Conservation (phyloP, 2,888 invertebrate genomes). For the Pachymerium ferrugineum region DNA sequence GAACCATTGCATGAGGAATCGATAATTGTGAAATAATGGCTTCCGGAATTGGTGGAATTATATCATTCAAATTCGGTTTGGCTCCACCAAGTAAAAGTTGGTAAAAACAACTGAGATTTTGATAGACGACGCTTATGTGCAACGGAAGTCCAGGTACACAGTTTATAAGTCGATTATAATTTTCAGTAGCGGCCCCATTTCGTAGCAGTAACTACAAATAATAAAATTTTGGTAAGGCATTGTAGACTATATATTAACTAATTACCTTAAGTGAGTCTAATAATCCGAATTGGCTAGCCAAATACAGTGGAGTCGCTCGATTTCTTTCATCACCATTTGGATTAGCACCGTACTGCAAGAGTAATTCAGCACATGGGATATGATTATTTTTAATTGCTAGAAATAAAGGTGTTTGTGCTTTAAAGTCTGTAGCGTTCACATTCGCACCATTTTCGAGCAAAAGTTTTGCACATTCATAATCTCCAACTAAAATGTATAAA, state of each 20-base stretch:
- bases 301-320: constrained; percentile 40
- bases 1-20: constrained; percentile 19
- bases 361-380: constrained; percentile 38
- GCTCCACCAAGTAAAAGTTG: constrained; percentile 29
- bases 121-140: constrained; percentile 29
- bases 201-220: constrained; percentile 32
- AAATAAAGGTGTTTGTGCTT: constrained; percentile 42
- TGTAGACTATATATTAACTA: not conserved
- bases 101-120: constrained; percentile 7
- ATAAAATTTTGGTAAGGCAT: not conserved
- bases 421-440: constrained; percentile 40
- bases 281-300: constrained; percentile 41
- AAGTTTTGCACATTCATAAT: constrained; percentile 36
- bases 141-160: constrained; percentile 34
- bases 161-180: constrained; percentile 16
- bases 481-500: constrained; percentile 38
- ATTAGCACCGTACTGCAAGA: constrained; percentile 40
- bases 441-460: constrained; percentile 39
- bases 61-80: constrained; percentile 19
- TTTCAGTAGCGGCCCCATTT: constrained; percentile 35
- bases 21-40: constrained; percentile 22
- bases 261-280: constrained; percentile 39
- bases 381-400: constrained; percentile 42
- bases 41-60: constrained; percentile 23
- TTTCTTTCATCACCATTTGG: constrained; percentile 41